Evolutionary conservation across 2,113 vertebrate species (phyloP).

Genomic region (Gymnobelideus leadbeateri): DNA sequence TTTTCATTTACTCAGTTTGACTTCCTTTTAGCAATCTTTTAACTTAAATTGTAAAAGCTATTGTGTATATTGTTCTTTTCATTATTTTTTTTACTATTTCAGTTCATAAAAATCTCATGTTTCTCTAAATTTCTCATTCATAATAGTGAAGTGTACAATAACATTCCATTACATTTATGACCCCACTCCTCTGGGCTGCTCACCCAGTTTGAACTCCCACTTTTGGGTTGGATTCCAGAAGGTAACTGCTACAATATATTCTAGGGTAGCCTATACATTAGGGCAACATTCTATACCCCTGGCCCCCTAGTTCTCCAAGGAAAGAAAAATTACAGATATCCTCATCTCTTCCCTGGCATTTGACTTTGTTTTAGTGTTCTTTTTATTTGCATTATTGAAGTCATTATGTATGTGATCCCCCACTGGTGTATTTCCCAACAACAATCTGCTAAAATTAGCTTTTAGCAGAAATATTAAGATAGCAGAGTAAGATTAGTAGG

Average conservation of each 20-base stretch:
- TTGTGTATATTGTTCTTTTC: neutral
- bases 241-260: neutral
- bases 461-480: neutral
- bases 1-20: neutral
- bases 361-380: neutral
- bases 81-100: neutral
- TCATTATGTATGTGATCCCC: neutral
- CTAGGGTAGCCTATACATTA: no score
- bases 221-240: neutral
- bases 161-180: neutral
- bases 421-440: neutral
- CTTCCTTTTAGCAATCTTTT: neutral
- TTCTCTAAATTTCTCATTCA: no score
- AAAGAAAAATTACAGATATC: neutral
- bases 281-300: neutral
- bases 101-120: no score
- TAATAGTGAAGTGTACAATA: neutral
- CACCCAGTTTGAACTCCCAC: neutral
- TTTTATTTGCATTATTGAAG: neutral
- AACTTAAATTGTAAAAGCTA: neutral
- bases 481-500: neutral
- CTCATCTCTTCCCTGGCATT: neutral
- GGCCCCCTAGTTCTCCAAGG: neutral
- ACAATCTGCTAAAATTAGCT: neutral
- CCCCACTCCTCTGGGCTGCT: neutral